Conservation (phyloP, 2,113 vertebrate genomes). For the Daboia siamensis region DNA sequence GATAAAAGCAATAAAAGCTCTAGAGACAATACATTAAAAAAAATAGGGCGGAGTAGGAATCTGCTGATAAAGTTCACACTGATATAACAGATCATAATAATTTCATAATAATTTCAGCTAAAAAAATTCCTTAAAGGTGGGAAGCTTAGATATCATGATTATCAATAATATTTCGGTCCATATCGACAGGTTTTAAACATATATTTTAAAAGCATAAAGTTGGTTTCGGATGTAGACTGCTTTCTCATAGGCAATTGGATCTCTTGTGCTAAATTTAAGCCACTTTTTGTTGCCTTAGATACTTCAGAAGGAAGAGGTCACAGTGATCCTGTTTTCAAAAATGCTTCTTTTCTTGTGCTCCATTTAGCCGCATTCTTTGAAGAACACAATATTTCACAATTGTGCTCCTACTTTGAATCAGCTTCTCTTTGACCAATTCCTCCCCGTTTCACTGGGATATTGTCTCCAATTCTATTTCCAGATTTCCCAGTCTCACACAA, state of each 20-base stretch:
- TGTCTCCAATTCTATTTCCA: neutral
- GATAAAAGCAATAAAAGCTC: neutral
- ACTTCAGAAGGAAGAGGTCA: neutral
- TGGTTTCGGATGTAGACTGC: neutral
- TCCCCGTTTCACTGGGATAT: neutral
- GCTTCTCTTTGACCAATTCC: neutral
- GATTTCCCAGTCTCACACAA: too few relatives aligned
- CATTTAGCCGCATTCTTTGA: neutral
- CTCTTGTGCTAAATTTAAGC: neutral
- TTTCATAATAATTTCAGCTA: neutral
- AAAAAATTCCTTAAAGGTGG: neutral
- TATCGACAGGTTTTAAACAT: neutral
- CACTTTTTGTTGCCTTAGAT: neutral
- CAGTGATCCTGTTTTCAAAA: neutral
- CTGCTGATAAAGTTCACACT: neutral
- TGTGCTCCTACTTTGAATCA: neutral
- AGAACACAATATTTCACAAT: neutral
- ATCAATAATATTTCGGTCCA: neutral
- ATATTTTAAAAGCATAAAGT: neutral
- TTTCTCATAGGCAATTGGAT: neutral
- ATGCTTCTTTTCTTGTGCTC: neutral
- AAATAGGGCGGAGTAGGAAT: neutral
- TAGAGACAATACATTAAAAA: neutral
- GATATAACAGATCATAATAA: neutral
- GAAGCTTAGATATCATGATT: neutral